Conservation (phyloP, 2,888 invertebrate species). For the Netelia inedita region DNA sequence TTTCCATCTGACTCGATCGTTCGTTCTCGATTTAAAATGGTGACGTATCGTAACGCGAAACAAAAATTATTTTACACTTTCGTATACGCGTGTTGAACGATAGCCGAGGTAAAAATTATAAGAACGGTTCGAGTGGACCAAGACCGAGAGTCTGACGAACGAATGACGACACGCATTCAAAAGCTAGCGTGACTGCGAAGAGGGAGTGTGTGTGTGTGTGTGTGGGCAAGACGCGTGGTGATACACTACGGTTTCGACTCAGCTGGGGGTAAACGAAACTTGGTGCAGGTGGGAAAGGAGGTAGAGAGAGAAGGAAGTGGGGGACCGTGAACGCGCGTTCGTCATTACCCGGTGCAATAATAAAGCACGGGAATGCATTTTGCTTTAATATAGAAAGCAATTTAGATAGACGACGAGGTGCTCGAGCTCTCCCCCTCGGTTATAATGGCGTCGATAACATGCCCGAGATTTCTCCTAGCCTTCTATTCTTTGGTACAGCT, state of each 20-base stretch:
- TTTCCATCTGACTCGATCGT: conserved; percentile 42
- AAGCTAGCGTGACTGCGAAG: not conserved
- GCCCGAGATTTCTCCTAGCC: conserved; percentile 70
- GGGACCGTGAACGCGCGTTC: conserved; percentile 37
- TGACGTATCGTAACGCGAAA: not conserved
- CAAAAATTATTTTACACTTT: not conserved
- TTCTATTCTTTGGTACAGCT: conserved; percentile 52
- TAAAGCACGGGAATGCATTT: conserved; percentile 77
- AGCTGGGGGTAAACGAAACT: conserved; percentile 38
- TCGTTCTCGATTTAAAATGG: not conserved
- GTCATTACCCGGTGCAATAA: conserved; percentile 74
- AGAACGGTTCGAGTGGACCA: not conserved
- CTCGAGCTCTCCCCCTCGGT: conserved; percentile 31
- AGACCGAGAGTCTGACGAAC: no score
- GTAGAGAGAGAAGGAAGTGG: not conserved
- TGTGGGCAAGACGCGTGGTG: not conserved
- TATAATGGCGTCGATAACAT: conserved; percentile 70
- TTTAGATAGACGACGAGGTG: conserved; percentile 74
- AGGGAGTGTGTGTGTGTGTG: conserved; percentile 20
- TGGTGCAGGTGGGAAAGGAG: not conserved
- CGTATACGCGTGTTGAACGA: not conserved
- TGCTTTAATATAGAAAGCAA: conserved; percentile 79
- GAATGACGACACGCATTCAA: no score
- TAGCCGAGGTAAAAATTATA: not conserved
- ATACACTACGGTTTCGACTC: conserved; percentile 28